Percentiles rank a stretch among this genome's conserved stretches.
Conservation (phyloP, 2,797 vertebrate species). For the Pampus argenteus region DNA sequence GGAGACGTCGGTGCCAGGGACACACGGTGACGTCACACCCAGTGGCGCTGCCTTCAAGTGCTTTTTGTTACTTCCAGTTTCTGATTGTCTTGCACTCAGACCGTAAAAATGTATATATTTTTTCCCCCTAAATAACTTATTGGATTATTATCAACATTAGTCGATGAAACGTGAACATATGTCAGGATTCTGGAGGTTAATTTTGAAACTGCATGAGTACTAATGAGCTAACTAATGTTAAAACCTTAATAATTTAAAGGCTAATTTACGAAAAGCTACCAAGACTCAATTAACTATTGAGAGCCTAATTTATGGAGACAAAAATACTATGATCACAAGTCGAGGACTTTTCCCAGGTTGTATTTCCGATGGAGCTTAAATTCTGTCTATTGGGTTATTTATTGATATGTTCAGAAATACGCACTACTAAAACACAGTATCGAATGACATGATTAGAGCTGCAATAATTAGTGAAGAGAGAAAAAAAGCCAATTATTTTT, state of each 20-base stretch:
- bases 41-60: constrained; percentile 53
- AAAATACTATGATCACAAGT: no score
- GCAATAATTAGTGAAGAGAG: no score
- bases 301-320: neutral
- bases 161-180: neutral
- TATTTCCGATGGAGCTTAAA: neutral
- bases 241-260: neutral
- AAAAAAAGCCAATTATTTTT: no score
- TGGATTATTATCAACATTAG: neutral
- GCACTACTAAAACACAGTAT: neutral
- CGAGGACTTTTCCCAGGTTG: no score
- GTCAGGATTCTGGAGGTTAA: no score
- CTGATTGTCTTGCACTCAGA: neutral
- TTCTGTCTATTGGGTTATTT: neutral
- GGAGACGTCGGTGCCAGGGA: constrained; percentile 64
- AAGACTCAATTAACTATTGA: neutral
- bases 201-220: neutral
- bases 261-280: neutral
- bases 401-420: neutral
- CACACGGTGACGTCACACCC: constrained; percentile 63
- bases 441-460: neutral
- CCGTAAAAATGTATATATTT: neutral
- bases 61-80: fast-evolving
- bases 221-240: neutral
- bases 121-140: no score